phyloP scores from a whole-genome alignment of 1,140 invertebrate species.

The Heliconius congener region DNA sequence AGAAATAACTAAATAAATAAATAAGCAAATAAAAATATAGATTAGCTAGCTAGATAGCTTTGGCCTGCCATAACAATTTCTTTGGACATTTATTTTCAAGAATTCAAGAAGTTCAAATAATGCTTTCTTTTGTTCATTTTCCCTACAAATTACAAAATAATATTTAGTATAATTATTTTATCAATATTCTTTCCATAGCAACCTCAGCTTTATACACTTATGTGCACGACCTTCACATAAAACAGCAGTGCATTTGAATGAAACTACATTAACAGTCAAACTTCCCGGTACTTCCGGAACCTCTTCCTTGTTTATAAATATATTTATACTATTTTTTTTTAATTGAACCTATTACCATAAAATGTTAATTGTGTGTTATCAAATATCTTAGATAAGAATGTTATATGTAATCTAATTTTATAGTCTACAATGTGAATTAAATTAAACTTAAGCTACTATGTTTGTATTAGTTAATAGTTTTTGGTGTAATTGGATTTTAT shows the following conservation, averaged over 20 bases:
- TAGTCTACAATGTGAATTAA: too few relatives aligned
- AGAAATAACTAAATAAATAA: too few relatives aligned
- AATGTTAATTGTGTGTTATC: not conserved
- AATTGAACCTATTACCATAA: not conserved
- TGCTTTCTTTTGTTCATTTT: too few relatives aligned
- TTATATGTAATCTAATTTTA: too few relatives aligned
- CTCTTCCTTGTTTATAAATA: constrained; percentile 8
- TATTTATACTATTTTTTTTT: not conserved
- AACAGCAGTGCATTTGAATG: not conserved
- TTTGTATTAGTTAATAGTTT: too few relatives aligned
- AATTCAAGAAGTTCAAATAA: too few relatives aligned
- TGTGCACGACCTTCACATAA: not conserved
- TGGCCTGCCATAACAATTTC: too few relatives aligned
- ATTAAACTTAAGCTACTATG: too few relatives aligned
- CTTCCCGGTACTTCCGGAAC: constrained; percentile 1
- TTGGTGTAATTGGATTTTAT: not conserved
- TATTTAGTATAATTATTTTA: not conserved
- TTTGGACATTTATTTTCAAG: too few relatives aligned
- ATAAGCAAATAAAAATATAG: too few relatives aligned
- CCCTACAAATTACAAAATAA: too few relatives aligned
- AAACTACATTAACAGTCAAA: not conserved
- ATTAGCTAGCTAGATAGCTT: too few relatives aligned
- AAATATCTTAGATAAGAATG: not conserved
- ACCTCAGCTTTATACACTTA: not conserved
- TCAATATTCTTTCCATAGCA: not conserved